Base-by-base conservation (phyloP, 2,888 invertebrate species). In the Heliconius ethilla region DNA sequence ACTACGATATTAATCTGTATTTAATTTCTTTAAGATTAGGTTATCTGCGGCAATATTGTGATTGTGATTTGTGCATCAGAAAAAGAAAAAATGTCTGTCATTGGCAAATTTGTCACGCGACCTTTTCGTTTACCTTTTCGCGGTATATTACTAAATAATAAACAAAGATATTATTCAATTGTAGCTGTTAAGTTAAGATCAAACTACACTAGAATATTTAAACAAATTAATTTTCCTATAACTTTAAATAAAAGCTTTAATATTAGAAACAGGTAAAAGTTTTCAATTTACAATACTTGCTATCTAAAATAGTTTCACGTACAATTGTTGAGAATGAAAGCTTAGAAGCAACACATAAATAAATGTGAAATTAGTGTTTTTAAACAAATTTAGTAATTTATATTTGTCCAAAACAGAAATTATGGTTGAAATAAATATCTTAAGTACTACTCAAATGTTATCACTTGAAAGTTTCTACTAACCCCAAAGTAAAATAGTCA, bases 61-160 rank as follows among this genome's bases (percentile, higher is more conserved):
- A 63, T 63, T 63, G 27, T 55, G 13, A 25, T 45, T 27, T 45
- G 40, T 45, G 55, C 29, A 33, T 9, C 7, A n/a, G 40, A 69
- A 70, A 45, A 40, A 73, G 65, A 70, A 79, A 88, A 86, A 85
- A 91, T 90, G 90, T 82, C 86, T 84, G 83, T 89, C 83, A 85
- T 87, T 78, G 85, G 87, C 27, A 88, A 86, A 87, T 82, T 86
- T 55, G 78, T 88, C 83, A 86, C 88, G 85, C 89, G 89, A 82
- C 85, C 85, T 85, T 87, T 87, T 84, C 86, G 87, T 79, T 82
- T 86, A 51, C 82, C 83, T 82, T 83, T 89, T 70, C 84, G 85
- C 78, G 86, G 65, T 76, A 69, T 76, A 45, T 18, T 85, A 81
- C 79, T 83, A 77, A 76, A 80, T 75, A 81, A 80, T 81, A 79